Evolutionary conservation across 2,888 invertebrate species (phyloP), one percentile per base, ranked within the genome.

Genomic region (Drosophila testacea): DNA sequence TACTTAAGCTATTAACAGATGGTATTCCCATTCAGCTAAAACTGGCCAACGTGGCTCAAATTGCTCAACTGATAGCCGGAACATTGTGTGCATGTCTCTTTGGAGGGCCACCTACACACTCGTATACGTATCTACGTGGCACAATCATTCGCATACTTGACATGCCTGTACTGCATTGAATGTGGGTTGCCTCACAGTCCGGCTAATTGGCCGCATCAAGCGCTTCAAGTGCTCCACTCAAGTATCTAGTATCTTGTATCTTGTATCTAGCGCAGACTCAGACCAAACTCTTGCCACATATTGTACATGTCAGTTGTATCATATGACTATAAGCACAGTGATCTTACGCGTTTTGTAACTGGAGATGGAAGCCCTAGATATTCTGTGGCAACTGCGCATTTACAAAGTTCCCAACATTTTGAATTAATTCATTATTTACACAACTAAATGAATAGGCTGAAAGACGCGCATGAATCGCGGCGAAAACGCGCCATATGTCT

Each of bases 321-420:
- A 13, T 36, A 83, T 74, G 55, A 60, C 86, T 61, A 61, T 57
- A 59, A 47, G 30, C 42, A 59, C 47, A 34, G 51, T n/a, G 42
- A 57, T 50, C 54, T 71, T 71, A 36, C 46, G 42, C 52, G 42
- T 64, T 68, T 41, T 69, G 83, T 71, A 83, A 85, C 57, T 42
- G n/a, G 41, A 82, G 56, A 54, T 50, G 47, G 88, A 84, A 88
- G 85, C 88, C 79, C 46, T 87, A 79, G 50, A 27, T 59, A 68
- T 56, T 44, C 51, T 77, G 68, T 52, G 71, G 75, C 47, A 57
- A 71, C 50, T 69, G 70, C 65, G 65, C 56, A 77, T 64, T 67
- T 54, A 22, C 22, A 22, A 22, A 41, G 38, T 51, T 57, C 34
- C 56, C 57, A 67, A 54, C 32, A 22, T 48, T 27, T 59, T 47